phyloP scores from a whole-genome alignment of 2,797 vertebrate species.

The Paedocypris micromegethes region DNA sequence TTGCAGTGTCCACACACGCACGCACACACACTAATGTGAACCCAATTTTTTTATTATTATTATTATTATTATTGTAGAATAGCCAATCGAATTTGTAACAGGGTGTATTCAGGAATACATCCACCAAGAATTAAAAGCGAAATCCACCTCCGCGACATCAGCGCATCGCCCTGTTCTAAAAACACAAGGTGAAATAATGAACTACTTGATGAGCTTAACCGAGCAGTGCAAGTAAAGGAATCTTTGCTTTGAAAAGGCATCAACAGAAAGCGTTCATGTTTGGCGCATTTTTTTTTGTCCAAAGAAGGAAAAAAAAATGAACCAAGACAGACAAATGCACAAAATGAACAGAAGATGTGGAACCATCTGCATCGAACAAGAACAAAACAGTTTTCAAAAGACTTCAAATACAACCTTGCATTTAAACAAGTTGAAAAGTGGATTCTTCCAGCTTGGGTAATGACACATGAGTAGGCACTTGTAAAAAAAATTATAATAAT shows the following conservation, averaged over 20 bases:
- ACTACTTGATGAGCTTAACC: slow-evolving; percentile 5
- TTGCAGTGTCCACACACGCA: too few species aligned
- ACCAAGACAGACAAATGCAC: slow-evolving; percentile 12
- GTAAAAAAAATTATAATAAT: slow-evolving; percentile 62
- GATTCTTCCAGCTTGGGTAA: slow-evolving; percentile 53
- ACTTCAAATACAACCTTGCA: slow-evolving; percentile 12
- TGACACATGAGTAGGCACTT: slow-evolving; percentile 74
- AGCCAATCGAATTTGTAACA: too few species aligned
- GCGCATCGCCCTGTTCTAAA: slow-evolving; percentile 7
- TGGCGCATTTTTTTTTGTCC: slow-evolving; percentile 4
- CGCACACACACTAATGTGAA: too few species aligned
- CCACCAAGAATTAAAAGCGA: slow-evolving; percentile 21
- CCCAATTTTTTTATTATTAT: too few species aligned
- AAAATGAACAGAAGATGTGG: not conserved
- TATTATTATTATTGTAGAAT: too few species aligned
- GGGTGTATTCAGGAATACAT: not conserved
- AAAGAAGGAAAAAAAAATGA: not conserved
- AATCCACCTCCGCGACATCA: not conserved
- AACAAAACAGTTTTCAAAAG: slow-evolving; percentile 34
- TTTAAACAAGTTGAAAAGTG: slow-evolving; percentile 22
- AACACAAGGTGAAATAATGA: not conserved
- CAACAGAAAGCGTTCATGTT: not conserved
- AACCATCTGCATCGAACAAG: slow-evolving; percentile 12
- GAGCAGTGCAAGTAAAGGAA: slow-evolving; percentile 24
- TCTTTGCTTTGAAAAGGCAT: slow-evolving; percentile 4